phyloP scores from a whole-genome alignment of 2,888 invertebrate species.

The Eudasyphora cyanicolor region DNA sequence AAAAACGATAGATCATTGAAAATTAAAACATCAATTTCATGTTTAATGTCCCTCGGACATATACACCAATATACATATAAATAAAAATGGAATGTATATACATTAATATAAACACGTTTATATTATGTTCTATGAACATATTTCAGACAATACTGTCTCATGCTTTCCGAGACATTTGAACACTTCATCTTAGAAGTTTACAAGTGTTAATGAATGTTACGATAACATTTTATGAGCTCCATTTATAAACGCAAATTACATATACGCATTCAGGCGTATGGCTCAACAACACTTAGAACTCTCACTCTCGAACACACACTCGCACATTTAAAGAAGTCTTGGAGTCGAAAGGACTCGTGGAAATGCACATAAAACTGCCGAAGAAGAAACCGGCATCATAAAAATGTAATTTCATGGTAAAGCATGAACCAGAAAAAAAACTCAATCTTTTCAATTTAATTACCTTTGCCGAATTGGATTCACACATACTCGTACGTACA shows the following conservation, averaged over 20 bases:
- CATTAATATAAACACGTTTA: neutral
- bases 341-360: too few species aligned
- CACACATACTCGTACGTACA: too few species aligned
- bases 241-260: neutral
- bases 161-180: neutral
- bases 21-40: constrained; percentile 4
- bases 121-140: neutral
- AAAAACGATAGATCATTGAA: neutral
- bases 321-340: neutral
- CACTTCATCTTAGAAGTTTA: neutral
- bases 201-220: constrained; percentile 12
- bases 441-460: constrained; percentile 35
- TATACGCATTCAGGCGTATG: neutral
- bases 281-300: too few species aligned
- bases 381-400: constrained; percentile 13
- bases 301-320: neutral
- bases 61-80: neutral
- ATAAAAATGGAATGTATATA: constrained; percentile 7
- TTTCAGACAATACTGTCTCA: neutral
- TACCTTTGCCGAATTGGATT: too few species aligned
- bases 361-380: neutral
- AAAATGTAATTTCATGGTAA: constrained; percentile 33
- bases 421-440: neutral
- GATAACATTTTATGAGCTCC: constrained; percentile 19
- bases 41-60: neutral